Evolutionary conservation across 2,113 vertebrate species (phyloP), one percentile per base, ranked within the genome.

Genomic region (Oncorhynchus mykiss): DNA sequence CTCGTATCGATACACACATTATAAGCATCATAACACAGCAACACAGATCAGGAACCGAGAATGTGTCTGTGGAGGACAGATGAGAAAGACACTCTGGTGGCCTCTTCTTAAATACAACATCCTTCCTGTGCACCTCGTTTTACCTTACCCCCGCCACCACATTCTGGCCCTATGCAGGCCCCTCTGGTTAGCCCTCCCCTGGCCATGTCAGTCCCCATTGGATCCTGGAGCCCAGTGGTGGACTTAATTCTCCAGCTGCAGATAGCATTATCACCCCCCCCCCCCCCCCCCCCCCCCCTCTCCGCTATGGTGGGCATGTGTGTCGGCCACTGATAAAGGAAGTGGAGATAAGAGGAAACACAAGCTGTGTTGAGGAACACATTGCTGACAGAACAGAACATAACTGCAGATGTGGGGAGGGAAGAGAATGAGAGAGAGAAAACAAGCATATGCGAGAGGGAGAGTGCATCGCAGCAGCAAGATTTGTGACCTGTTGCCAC

Each of bases 301-400:
- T 68, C 72, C 79, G 77, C 87, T 87, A 77, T 82, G 75, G 78
- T 25, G 76, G 87, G 86, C 88, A 88, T 88, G 88, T 92, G 90
- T 88, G 89, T 81, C 72, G 69, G 84, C 68, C 74, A 67, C 78
- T 76, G 87, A 93, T 92, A 91, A 91, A 86, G 82, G 81, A 79
- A 73, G 73, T 68, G 24, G 11, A 88, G 91, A 92, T 92, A 86
- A 93, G 84, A 88, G 80, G 85, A 89, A 91, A 90, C 84, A 86
- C 83, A 85, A 86, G 88, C 89, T 87, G 85, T 80, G 85, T 88
- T 89, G 89, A 88, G 80, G 81, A 91, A 86, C 86, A 87, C 85
- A 75, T 74, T 84, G 86, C 77, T 72, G 68, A 67, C 70, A 80
- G 70, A 74, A 82, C 77, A 75, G 70, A 77, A 75, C 82, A 78